phyloP scores from a whole-genome alignment of 2,113 vertebrate genomes.

The Perognathus longimembris region DNA sequence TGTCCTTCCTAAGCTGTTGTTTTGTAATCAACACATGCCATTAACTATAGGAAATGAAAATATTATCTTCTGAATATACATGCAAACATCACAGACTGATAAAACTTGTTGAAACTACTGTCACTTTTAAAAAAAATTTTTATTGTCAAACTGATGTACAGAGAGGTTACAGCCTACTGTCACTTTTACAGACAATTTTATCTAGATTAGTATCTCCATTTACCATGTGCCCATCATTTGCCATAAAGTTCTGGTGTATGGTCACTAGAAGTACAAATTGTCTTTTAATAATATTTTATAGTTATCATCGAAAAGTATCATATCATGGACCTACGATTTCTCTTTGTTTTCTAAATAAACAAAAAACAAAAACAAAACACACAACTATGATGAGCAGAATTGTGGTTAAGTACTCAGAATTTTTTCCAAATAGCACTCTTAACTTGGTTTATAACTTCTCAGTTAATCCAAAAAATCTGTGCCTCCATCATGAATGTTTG shows the following conservation, averaged over 20 bases:
- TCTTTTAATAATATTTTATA: conserved; percentile 20
- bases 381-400: neutral
- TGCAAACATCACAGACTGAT: neutral
- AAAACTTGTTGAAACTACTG: neutral
- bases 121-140: neutral
- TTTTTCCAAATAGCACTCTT: neutral
- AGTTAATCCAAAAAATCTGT: neutral
- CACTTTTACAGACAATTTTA: no score
- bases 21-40: conserved; percentile 34
- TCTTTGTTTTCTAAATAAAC: neutral
- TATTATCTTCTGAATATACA: neutral
- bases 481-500: neutral
- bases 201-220: neutral
- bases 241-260: neutral
- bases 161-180: no score
- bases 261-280: neutral
- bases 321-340: neutral
- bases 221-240: neutral
- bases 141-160: no score
- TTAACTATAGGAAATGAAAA: neutral
- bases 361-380: no score
- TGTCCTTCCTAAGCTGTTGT: conserved; percentile 9
- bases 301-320: neutral
- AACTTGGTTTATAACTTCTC: neutral
- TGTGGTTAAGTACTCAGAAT: neutral